These are phyloP conservation scores for Antennarius striatus DNA, from an alignment of 2,113 vertebrate genomes.

Conservation along the genomic window DNA sequence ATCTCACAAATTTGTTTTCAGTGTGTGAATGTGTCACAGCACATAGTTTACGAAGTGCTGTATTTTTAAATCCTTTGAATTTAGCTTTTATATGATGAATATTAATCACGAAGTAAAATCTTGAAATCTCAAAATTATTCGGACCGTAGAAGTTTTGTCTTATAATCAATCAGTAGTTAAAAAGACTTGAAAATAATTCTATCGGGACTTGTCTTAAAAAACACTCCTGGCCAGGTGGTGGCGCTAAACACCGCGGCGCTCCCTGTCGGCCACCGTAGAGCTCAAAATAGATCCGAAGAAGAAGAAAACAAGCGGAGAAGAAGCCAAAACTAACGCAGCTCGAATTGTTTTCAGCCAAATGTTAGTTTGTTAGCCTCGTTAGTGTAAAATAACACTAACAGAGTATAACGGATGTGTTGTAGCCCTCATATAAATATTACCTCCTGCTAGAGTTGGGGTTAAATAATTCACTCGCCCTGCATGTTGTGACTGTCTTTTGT, in stretches of 20 bases:
- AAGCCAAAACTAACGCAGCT: constrained; percentile 38
- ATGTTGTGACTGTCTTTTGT: constrained; percentile 5
- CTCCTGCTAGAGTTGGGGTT: rapidly evolving
- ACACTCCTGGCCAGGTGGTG: constrained; percentile 20
- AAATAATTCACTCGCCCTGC: background rate
- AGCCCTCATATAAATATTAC: background rate
- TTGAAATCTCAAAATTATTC: too few species aligned
- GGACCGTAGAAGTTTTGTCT: too few species aligned
- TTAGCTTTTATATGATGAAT: too few species aligned
- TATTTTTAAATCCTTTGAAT: too few species aligned
- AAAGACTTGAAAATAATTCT: background rate
- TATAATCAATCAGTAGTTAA: too few species aligned
- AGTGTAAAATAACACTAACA: background rate
- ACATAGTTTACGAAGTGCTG: too few species aligned
- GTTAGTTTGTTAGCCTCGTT: background rate
- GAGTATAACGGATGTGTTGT: background rate
- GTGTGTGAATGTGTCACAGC: too few species aligned
- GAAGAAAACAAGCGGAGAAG: constrained; percentile 41
- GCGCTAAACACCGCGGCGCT: background rate
- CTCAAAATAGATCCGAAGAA: background rate
- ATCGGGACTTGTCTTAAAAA: background rate
- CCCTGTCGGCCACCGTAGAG: background rate
- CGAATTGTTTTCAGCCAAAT: constrained; percentile 23
- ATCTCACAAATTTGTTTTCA: too few species aligned
- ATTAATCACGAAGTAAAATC: too few species aligned